Percentiles rank a stretch among this genome's conserved stretches.
Conservation (phyloP, 2,113 vertebrate genomes). For the Galbula dea region DNA sequence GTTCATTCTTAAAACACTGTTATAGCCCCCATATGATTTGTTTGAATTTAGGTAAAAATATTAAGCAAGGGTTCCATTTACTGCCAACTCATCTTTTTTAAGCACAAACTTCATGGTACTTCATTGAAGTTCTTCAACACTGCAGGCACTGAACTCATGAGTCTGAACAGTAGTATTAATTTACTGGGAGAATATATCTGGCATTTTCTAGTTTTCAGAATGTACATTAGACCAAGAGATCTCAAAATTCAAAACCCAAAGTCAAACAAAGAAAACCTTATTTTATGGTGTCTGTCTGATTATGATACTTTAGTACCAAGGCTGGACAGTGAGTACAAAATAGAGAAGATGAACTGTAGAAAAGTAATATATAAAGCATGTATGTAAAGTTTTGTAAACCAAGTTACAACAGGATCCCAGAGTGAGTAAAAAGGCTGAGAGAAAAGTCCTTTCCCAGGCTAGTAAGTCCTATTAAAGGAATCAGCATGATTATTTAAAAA, state of each 20-base stretch:
- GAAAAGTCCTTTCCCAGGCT: neutral
- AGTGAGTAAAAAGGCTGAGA: neutral
- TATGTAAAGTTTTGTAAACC: neutral
- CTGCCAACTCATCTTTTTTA: neutral
- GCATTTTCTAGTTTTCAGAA: neutral
- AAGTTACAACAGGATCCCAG: neutral
- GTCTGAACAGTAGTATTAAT: neutral
- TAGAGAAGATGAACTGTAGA: neutral
- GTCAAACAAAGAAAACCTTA: neutral
- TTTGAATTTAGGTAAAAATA: neutral
- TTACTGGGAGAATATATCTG: neutral
- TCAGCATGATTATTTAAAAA: neutral
- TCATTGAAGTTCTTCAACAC: neutral
- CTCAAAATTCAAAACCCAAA: neutral
- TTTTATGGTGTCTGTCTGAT: neutral
- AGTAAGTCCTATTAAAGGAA: neutral
- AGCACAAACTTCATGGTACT: neutral
- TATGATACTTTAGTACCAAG: neutral
- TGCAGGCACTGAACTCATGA: neutral
- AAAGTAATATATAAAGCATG: too few relatives aligned
- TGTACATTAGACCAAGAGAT: neutral
- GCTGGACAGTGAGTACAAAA: neutral
- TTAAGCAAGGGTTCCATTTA: neutral
- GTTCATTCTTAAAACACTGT: neutral
- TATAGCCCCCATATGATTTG: neutral